Conservation (phyloP, 2,113 vertebrate species). For the Cyanistes caeruleus region DNA sequence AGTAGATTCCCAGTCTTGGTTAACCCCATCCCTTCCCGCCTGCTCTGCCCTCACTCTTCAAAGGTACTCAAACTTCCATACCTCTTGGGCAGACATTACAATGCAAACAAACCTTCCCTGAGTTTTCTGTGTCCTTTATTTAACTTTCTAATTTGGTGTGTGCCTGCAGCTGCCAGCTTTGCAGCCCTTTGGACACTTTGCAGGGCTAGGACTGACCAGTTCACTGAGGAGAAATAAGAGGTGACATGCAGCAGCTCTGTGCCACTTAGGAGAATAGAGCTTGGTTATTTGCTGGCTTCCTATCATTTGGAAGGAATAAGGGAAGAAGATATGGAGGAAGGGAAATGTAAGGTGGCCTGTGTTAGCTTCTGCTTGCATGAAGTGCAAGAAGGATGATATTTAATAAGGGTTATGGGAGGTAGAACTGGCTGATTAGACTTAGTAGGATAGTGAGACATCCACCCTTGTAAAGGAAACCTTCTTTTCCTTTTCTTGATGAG, state of each 20-base stretch:
- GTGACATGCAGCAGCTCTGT: neutral
- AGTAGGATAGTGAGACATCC: neutral
- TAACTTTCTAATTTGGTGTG: neutral
- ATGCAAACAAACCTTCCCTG: neutral
- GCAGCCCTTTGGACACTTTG: neutral
- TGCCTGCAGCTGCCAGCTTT: neutral
- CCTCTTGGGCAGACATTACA: neutral
- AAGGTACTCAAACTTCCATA: neutral
- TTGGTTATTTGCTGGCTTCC: neutral
- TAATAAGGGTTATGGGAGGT: neutral
- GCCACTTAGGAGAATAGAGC: neutral
- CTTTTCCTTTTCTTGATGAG: neutral
- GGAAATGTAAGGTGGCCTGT: neutral
- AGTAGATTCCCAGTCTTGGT: neutral
- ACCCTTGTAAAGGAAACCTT: neutral
- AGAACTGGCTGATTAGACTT: neutral
- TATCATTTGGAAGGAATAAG: neutral
- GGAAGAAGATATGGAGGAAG: neutral
- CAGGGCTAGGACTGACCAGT: neutral
- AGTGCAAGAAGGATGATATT: neutral
- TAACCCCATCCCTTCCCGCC: neutral
- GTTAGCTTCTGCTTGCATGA: neutral
- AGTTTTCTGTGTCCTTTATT: neutral
- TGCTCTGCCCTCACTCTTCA: neutral
- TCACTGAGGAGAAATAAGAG: neutral